Evolutionary conservation across 2,888 invertebrate genomes (phyloP), one percentile per base, ranked within the genome.

Genomic region (Eupithecia inturbata): DNA sequence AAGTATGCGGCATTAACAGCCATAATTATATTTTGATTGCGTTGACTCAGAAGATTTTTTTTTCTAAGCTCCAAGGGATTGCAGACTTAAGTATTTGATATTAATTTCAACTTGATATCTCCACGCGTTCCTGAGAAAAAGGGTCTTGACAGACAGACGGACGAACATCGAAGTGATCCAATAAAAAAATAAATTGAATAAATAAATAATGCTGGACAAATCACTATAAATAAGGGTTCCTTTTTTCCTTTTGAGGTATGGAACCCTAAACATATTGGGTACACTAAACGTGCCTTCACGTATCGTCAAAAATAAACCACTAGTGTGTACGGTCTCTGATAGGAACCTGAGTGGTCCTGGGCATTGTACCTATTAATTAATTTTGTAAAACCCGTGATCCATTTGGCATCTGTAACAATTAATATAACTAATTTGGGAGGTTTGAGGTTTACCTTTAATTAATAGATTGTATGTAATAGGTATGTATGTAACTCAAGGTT

Each of bases 321-420:
- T 22, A 22, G 22, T 22, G 53, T 9, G 10, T 5, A 53, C 12
- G 22, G 22, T 10, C 53, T 53, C 12, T 53, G 14, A 57, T 14
- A 57, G 26, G 5, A 57, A 14, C 57, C 26, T 57, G 26, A 57
- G 26, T 26, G 57, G 57, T 26, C 53, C 10, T 1, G 53, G 22
- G n/a, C 53, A 53, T 22, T 53, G 53, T 60, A 16, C 16, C 2
- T 60, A 31, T 68, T 68, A 68, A 68, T 68, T 57, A 68, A 68
- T 68, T 68, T 57, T 9, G 39, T 31, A 57, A 49, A 31, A 53
- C 49, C 33, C 14, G 68, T 33, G 33, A 68, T 68, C 68, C 68
- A 53, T 68, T 68, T 53, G 12, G 49, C 57, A 68, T 53, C 31
- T 53, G 31, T 53, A 36, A 33, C 68, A 68, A 68, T 68, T 68